Percentiles rank a stretch among this genome's conserved stretches.
These are phyloP conservation scores for Carassius carassius DNA, from an alignment of 2,113 vertebrate genomes.

Conservation along the genomic window DNA sequence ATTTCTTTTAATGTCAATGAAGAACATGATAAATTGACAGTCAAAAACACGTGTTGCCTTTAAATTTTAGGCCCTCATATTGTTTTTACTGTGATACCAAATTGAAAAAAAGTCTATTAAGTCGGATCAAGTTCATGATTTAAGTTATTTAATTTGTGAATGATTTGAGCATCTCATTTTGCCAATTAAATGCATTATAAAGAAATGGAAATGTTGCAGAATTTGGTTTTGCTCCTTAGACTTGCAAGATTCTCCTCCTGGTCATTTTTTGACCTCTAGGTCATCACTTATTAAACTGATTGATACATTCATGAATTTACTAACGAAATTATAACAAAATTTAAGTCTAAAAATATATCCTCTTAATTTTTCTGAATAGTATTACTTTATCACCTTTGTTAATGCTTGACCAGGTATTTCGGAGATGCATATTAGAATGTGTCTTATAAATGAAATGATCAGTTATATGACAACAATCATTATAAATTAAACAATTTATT, in stretches of 20 bases:
- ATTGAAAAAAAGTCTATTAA: no score
- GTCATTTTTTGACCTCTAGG: background rate
- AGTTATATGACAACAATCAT: background rate
- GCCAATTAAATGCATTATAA: slow-evolving; percentile 22
- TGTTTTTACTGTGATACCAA: slow-evolving; percentile 1
- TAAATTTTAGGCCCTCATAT: background rate
- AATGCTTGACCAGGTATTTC: slow-evolving; percentile 14
- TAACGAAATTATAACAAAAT: background rate
- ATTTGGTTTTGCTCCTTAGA: slow-evolving; percentile 19
- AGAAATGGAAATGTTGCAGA: background rate
- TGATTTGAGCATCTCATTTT: slow-evolving; percentile 23
- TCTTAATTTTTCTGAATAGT: background rate
- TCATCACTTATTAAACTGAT: background rate
- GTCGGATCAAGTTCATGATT: background rate
- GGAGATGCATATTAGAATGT: background rate
- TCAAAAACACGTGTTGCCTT: slow-evolving; percentile 14
- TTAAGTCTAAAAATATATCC: background rate
- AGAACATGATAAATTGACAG: background rate
- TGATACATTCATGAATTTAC: background rate
- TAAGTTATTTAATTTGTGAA: background rate
- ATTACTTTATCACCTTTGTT: background rate
- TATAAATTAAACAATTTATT: slow-evolving; percentile 5
- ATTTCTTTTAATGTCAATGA: slow-evolving; percentile 19
- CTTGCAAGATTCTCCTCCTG: background rate
- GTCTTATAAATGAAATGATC: background rate